These are phyloP conservation scores for Botia almorhae DNA, from an alignment of 2,797 vertebrate species.

Conservation along the genomic window DNA sequence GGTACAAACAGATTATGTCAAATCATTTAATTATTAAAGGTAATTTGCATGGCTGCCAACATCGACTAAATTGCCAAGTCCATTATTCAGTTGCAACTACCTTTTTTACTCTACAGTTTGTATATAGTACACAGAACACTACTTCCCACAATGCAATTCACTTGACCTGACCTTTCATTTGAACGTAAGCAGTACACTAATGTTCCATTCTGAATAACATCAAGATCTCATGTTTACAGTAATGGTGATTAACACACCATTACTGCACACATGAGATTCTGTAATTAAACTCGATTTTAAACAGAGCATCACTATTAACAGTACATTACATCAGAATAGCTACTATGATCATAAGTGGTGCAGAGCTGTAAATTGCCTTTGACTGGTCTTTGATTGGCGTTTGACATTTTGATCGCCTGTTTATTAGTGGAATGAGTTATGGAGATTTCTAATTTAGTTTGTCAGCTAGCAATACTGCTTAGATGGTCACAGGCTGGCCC, in stretches of 20 bases:
- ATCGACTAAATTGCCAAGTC: background rate
- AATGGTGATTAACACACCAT: background rate
- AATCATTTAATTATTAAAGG: constrained; percentile 5
- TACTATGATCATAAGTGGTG: background rate
- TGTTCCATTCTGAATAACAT: background rate
- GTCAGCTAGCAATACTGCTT: constrained; percentile 15
- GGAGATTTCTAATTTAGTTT: constrained; percentile 23
- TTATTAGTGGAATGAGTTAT: constrained; percentile 39
- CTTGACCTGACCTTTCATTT: background rate
- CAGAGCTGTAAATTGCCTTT: background rate
- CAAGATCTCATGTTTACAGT: background rate
- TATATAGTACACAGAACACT: too few relatives aligned
- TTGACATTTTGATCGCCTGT: constrained; percentile 30
- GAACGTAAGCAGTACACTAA: background rate
- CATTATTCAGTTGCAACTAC: background rate
- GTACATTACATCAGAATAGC: background rate
- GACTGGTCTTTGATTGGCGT: constrained; percentile 5
- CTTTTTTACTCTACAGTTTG: background rate
- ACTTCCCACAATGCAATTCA: constrained; percentile 1
- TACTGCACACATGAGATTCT: background rate
- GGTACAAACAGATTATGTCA: constrained; percentile 15
- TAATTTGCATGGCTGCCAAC: background rate
- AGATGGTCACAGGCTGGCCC: background rate
- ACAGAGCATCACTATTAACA: background rate
- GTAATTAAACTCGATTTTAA: constrained; percentile 17